Percentiles rank a stretch among this genome's conserved stretches.
phyloP scores from a whole-genome alignment of 2,113 vertebrate species.

The Festucalex cinctus region DNA sequence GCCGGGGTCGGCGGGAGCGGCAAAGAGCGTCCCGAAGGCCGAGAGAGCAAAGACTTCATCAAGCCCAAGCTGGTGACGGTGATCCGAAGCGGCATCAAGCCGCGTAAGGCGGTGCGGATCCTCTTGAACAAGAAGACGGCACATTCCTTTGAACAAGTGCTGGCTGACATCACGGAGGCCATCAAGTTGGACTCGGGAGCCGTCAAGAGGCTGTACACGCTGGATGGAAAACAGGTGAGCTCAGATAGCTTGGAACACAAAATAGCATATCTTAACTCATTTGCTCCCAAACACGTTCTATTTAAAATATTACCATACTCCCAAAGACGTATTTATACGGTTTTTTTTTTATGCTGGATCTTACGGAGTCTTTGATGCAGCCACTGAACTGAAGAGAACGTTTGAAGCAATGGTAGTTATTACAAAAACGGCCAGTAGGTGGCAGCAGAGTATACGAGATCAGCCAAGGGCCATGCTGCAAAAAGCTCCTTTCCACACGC shows the following conservation, averaged over 20 bases:
- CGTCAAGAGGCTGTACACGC: constrained; percentile 63
- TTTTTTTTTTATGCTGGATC: too few relatives aligned
- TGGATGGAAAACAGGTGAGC: constrained; percentile 65
- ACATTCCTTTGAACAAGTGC: constrained; percentile 58
- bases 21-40: constrained; percentile 31
- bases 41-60: constrained; percentile 66
- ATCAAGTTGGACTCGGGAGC: constrained; percentile 67
- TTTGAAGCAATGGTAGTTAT: too few relatives aligned
- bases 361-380: too few relatives aligned
- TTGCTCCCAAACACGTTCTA: too few relatives aligned
- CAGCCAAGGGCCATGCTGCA: too few relatives aligned
- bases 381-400: too few relatives aligned
- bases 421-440: too few relatives aligned
- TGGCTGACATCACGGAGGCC: constrained; percentile 66
- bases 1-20: not conserved
- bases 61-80: constrained; percentile 70
- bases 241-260: not conserved
- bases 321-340: too few relatives aligned
- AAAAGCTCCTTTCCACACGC: too few relatives aligned
- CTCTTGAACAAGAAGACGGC: constrained; percentile 70
- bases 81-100: constrained; percentile 67
- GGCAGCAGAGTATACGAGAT: too few relatives aligned
- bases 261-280: too few relatives aligned
- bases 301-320: too few relatives aligned
- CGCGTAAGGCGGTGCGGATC: constrained; percentile 62